A percentile compares a stretch with the other conserved stretches of the same genome.
Evolutionary conservation across 2,113 vertebrate species (phyloP).

Genomic region (Procavia capensis): DNA sequence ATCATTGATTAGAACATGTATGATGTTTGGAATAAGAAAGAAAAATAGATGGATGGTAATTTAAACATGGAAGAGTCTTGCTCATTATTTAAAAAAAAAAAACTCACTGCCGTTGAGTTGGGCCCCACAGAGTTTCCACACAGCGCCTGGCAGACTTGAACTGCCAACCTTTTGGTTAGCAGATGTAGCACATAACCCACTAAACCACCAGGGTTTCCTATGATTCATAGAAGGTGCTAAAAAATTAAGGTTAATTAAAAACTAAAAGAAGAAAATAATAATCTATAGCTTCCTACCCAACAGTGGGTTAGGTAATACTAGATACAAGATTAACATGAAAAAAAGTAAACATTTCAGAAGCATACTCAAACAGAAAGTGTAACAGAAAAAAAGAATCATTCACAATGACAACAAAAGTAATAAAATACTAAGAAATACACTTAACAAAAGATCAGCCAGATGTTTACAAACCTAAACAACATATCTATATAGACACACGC

Average conservation of each 20-base stretch:
- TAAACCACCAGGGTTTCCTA: too few relatives aligned
- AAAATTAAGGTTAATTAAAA: neutral
- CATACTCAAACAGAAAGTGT: neutral
- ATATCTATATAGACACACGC: neutral
- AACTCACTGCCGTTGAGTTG: too few relatives aligned
- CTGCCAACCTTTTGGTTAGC: too few relatives aligned
- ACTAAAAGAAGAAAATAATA: neutral
- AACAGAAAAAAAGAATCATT: neutral
- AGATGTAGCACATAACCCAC: too few relatives aligned
- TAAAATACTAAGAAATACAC: neutral
- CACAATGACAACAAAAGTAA: neutral
- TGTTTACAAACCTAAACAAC: neutral
- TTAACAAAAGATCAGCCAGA: neutral
- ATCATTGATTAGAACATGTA: neutral
- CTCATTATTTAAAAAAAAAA: too few relatives aligned
- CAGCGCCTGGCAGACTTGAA: too few relatives aligned
- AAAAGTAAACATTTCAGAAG: neutral
- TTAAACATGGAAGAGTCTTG: neutral
- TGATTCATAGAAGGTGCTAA: neutral
- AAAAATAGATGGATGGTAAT: neutral
- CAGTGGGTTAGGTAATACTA: neutral
- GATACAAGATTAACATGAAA: neutral
- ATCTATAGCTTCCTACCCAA: neutral
- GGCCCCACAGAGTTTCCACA: too few relatives aligned
- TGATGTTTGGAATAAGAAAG: neutral